Evolutionary conservation across 2,888 invertebrate genomes (phyloP).

Genomic region (Cinara cedri): DNA sequence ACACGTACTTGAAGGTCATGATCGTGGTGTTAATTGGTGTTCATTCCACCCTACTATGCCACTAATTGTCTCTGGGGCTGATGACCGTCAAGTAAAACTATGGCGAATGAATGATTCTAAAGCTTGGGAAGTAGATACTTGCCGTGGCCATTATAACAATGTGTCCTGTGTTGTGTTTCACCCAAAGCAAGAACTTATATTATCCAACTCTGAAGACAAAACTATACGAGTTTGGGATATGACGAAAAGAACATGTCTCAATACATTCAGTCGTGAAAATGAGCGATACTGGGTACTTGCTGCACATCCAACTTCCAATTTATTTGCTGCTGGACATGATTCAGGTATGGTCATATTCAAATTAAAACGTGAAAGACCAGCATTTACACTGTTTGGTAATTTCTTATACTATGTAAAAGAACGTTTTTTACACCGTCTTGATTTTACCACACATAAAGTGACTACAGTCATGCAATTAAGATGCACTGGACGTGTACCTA

Average conservation of each 20-base stretch:
- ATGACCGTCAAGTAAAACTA: conserved; percentile 94
- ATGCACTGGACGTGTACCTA: conserved; percentile 64
- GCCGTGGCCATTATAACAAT: conserved; percentile 99
- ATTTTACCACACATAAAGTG: conserved; percentile 93
- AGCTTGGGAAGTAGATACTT: conserved; percentile 99
- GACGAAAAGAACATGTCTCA: conserved; percentile 88
- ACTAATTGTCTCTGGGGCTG: conserved; percentile 96
- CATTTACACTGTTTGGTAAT: conserved; percentile 88
- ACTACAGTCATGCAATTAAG: conserved; percentile 90
- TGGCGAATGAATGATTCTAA: conserved; percentile 99
- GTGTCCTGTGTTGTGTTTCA: conserved; percentile 97
- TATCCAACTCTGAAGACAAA: conserved; percentile 97
- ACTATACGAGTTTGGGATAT: conserved; percentile 99
- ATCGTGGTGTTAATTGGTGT: conserved; percentile 99
- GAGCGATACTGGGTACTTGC: conserved; percentile 98
- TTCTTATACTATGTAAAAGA: conserved; percentile 96
- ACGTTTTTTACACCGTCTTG: conserved; percentile 84
- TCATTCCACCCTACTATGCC: conserved; percentile 94
- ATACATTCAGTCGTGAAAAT: conserved; percentile 92
- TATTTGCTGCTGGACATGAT: conserved; percentile 99
- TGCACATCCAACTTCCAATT: conserved; percentile 90
- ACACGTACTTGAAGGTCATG: conserved; percentile 90
- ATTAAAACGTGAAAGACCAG: conserved; percentile 90
- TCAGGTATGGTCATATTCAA: conserved; percentile 93
- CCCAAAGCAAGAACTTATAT: conserved; percentile 92